Base-by-base conservation (phyloP, 2,888 invertebrate genomes). In the Tillus elongatus region DNA sequence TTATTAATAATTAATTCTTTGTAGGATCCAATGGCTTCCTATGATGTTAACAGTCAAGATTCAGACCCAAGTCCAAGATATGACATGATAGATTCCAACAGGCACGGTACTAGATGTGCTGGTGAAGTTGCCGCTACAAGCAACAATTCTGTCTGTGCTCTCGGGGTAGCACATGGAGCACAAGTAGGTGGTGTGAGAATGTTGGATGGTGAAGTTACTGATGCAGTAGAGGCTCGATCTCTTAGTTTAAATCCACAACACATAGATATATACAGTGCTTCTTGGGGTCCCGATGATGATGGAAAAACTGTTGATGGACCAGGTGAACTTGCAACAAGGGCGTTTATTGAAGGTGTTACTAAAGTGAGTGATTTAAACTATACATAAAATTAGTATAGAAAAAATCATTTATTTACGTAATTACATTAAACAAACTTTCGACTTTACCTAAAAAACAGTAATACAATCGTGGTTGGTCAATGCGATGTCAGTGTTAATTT, bases 251-350 rank as follows among this genome's bases (percentile, higher is more conserved):
- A 93, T 64, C 88, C 90, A 13, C 90, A 97, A 56, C 95, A 97
- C 63, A 93, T 98, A 47, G 93, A 98, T 66, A 93, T 98, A 53
- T 98, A 97, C 69, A 93, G 92, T 56, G 96, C 96, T 3, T 92
- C 92, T 6, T 96, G 95, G 95, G 96, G 96, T 2, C 96, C 96
- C 1, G 96, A 97, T 57, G 96, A 97, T 61, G 96, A 97, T 58
- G 97, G 97, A 0, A 89, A 92, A 63, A 97, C 97, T 0, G 95
- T 96, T 0, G 96, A 96, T 57, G 97, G 97, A 0, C 98, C 98
- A 0, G 96, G 96, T 1, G 88, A 89, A 57, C 70, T 98, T 27
- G 96, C 98, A 1, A 85, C 87, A 1, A 75, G 89, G 51, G 97
- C 98, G 2, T 97, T 98, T 60, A 82, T 89, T 48, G 89, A 95